phyloP scores from a whole-genome alignment of 2,113 vertebrate genomes.

The Lophochroa leadbeateri region DNA sequence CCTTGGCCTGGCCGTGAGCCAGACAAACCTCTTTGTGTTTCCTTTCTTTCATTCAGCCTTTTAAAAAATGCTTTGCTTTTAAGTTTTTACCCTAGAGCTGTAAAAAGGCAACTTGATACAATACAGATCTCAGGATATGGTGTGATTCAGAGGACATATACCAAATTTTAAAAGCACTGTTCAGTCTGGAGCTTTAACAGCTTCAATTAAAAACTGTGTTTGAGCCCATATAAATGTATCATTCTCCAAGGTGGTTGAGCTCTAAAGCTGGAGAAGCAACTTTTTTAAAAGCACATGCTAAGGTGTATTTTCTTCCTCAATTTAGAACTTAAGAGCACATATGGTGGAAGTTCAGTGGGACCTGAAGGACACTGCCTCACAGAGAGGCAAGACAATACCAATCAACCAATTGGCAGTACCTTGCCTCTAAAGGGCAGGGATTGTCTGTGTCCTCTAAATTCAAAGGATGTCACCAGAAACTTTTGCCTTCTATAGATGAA shows the following conservation, averaged over 20 bases:
- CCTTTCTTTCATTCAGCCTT: constrained; percentile 16
- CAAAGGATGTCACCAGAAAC: neutral
- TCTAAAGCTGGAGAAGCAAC: neutral
- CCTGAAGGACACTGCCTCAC: neutral
- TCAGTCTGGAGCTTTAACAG: neutral
- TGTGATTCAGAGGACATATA: neutral
- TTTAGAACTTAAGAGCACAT: neutral
- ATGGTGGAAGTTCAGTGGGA: neutral
- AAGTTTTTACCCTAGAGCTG: constrained; percentile 25
- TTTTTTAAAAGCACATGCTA: neutral
- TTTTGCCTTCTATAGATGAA: neutral
- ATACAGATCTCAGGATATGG: neutral
- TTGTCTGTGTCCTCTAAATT: neutral
- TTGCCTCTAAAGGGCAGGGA: neutral
- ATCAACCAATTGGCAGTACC: neutral
- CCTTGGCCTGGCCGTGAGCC: neutral
- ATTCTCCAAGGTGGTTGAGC: neutral
- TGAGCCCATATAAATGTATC: neutral
- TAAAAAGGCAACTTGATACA: constrained; percentile 25
- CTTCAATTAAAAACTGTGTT: constrained; percentile 12
- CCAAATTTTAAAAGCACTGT: constrained; percentile 5
- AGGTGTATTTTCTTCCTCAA: neutral
- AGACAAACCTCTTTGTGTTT: neutral
- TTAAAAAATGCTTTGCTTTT: constrained; percentile 29
- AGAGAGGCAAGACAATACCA: neutral